These are phyloP conservation scores for Colletes gigas DNA, from an alignment of 1,140 invertebrate species.

Conservation along the genomic window DNA sequence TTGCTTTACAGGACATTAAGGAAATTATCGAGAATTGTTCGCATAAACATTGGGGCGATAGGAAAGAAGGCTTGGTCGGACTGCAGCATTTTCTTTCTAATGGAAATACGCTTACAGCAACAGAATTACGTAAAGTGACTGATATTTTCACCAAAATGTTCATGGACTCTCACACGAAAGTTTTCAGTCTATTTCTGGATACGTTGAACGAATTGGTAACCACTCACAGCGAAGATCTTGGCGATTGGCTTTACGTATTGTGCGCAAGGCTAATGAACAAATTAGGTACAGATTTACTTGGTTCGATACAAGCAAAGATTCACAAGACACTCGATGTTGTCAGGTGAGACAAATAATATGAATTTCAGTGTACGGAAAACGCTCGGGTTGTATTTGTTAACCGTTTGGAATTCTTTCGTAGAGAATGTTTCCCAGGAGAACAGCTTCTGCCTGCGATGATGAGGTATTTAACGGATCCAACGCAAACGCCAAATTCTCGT, in stretches of 20 bases:
- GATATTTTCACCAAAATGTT: conserved; percentile 98
- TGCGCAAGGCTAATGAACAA: conserved; percentile 88
- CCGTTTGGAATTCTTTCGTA: conserved; percentile 69
- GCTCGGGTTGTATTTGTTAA: not conserved
- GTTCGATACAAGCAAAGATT: conserved; percentile 94
- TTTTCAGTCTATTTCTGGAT: conserved; percentile 96
- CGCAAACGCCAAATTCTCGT: conserved; percentile 94
- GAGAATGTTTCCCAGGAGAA: conserved; percentile 85
- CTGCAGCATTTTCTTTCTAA: conserved; percentile 88
- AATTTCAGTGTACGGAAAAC: not conserved
- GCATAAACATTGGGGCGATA: conserved; percentile 94
- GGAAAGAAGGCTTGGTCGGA: conserved; percentile 94
- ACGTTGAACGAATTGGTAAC: conserved; percentile 93
- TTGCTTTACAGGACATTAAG: conserved; percentile 87
- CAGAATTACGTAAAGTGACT: conserved; percentile 90
- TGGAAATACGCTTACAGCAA: conserved; percentile 85
- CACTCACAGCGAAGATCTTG: conserved; percentile 92
- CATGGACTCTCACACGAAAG: conserved; percentile 98
- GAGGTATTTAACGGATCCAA: conserved; percentile 92
- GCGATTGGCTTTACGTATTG: conserved; percentile 95
- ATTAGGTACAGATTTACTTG: conserved; percentile 93
- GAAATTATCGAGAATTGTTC: conserved; percentile 94
- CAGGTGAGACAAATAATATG: conserved; percentile 81
- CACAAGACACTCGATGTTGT: conserved; percentile 93
- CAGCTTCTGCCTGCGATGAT: conserved; percentile 85